Evolutionary conservation across 2,113 vertebrate genomes (phyloP), one percentile per base, ranked within the genome.

Genomic region (Brachionichthys hirsutus): DNA sequence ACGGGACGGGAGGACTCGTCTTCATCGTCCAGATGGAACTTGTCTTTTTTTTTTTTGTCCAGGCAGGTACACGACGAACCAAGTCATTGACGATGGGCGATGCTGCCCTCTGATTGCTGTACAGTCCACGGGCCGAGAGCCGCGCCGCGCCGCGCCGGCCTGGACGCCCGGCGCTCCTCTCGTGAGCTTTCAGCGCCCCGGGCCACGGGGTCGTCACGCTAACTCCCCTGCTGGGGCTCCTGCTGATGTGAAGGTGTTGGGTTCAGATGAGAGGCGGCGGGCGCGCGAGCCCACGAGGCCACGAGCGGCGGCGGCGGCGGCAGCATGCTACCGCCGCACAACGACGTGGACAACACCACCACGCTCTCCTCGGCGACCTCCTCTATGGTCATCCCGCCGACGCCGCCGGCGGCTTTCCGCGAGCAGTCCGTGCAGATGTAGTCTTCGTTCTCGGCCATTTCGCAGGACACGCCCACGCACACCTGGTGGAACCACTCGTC

Each of bases 401-500:
- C 40, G 0, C 16, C 36, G 42, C 50, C 76, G 1, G 54, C 22
- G 0, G 77, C 84, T 71, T 96, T 98, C 55, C 92, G 91, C 58
- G 92, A 93, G 90, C 97, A 99, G 91, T 94, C 94, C 83, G 89
- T 67, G 85, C 97, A 99, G 89, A 99, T 97, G 88, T 99, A 99
- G 91, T 99, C 97, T 79, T 99, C 97, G 0, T 90, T 98, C 87
- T 99, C 97, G 0, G 97, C 97, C 96, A 99, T 98, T 87, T 99
- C 97, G 6, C 94, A 96, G 3, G 97, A 93, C 13, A 99, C 95
- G 2, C 97, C 97, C 5, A 98, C 97, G 43, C 97, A 99, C 67
- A 99, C 91, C 81, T 99, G 97, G 83, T 99, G 97, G 90, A 99
- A 99, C 97, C 97, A 99, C 81, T 98, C 95, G 34, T 99, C 97